Conservation (phyloP, 2,888 invertebrate genomes). For the Chalcosyrphus nemorum region DNA sequence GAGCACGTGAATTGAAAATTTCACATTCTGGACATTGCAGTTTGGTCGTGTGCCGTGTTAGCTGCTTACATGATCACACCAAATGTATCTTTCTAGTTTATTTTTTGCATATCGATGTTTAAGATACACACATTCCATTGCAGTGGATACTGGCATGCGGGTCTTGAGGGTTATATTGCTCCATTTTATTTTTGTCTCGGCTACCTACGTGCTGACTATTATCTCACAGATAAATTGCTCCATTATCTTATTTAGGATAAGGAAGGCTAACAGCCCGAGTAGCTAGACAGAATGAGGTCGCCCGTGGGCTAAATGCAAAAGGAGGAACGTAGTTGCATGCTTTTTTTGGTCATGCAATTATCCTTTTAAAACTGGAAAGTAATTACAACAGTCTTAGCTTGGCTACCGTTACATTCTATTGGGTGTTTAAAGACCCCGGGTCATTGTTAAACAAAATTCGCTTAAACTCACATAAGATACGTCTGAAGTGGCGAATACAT, state of each 20-base stretch:
- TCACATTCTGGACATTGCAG: constrained; percentile 38
- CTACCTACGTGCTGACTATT: constrained; percentile 69
- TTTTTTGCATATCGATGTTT: constrained; percentile 42
- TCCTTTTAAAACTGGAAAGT: constrained; percentile 41
- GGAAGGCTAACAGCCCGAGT: constrained; percentile 29
- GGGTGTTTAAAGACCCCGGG: constrained; percentile 20
- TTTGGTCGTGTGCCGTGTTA: constrained; percentile 47
- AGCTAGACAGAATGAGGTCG: constrained; percentile 42
- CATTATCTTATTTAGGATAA: constrained; percentile 71
- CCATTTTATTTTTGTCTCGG: constrained; percentile 35
- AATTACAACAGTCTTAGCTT: constrained; percentile 51
- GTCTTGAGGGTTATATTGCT: constrained; percentile 20
- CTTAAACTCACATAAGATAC: too few species aligned
- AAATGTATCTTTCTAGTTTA: neutral
- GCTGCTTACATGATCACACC: constrained; percentile 32
- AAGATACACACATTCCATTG: constrained; percentile 49
- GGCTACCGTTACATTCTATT: constrained; percentile 39
- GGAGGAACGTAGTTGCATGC: constrained; percentile 35
- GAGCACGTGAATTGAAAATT: constrained; percentile 49
- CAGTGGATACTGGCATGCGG: neutral
- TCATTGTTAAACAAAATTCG: neutral
- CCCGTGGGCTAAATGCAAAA: constrained; percentile 55
- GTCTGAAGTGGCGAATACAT: too few species aligned
- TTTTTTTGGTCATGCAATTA: constrained; percentile 34
- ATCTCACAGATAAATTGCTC: constrained; percentile 69